A percentile compares a stretch with the other conserved stretches of the same genome.
These are phyloP conservation scores for Geotrupes spiniger DNA, from an alignment of 2,888 invertebrate genomes.

Conservation along the genomic window DNA sequence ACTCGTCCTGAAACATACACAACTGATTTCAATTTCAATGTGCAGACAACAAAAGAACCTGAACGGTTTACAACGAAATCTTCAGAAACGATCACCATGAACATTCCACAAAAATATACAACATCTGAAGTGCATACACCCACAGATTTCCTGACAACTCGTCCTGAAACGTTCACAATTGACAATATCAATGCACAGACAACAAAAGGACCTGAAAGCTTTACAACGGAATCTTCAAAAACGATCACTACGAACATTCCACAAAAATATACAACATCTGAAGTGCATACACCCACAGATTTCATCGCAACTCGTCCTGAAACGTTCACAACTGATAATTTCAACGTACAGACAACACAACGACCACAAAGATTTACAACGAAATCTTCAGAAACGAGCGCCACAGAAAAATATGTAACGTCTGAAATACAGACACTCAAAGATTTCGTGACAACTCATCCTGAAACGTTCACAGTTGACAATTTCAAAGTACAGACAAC, in stretches of 20 bases:
- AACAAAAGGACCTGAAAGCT: background rate
- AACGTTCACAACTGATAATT: background rate
- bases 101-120: too few relatives aligned
- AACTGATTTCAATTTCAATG: background rate
- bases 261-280: too few relatives aligned
- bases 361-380: background rate
- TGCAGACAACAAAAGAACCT: background rate
- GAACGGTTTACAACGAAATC: too few relatives aligned
- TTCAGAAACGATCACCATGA: too few relatives aligned
- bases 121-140: too few relatives aligned
- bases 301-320: background rate
- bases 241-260: background rate
- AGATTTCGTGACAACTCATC: background rate
- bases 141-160: constrained; percentile 11
- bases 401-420: constrained; percentile 3
- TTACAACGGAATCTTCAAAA: background rate
- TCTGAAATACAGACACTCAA: too few relatives aligned
- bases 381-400: background rate
- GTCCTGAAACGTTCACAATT: background rate
- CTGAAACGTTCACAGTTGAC: background rate
- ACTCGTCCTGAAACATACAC: background rate
- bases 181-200: background rate
- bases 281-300: too few relatives aligned
- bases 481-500: background rate
- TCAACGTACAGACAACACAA: background rate